Base-by-base conservation (phyloP, 1,140 invertebrate genomes). In the Drosophila pruinosa region DNA sequence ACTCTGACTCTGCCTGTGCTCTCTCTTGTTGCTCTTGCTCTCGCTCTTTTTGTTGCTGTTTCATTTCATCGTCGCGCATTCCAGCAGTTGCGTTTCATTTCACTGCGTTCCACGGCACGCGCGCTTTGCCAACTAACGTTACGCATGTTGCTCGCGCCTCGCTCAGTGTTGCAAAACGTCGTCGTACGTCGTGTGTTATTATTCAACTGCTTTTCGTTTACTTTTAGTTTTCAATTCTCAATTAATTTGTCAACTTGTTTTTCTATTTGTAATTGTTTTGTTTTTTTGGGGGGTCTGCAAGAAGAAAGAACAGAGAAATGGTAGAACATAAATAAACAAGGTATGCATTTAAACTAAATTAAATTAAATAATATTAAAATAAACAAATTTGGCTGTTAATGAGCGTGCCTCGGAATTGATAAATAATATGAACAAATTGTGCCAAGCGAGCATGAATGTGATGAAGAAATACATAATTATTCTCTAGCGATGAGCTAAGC, bases 321-420 rank as follows among this genome's bases (percentile, higher is more conserved):
- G 71, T 86, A 81, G 73, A 88, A 88, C 48, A 88, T 75, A 78
- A 88, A 78, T 88, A 88, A 78, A 73, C 17, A 53, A 64, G 63
- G 15, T 43, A 72, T 81, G 74, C 53, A 8, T 62, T 48, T 8
- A 41, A 48, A 36, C 19, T 26, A 26, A 47, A 5, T 22, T 17
- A 62, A 68, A 15, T 19, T 19, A 39, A 56, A 4, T 12, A 47
- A 47, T 28, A 17, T 22, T 7, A 41, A 3, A 48, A 48, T 17
- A 48, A 48, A 48, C 12, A 17, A 48, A 34, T 34, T 28, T 14
- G 2, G 22, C 45, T 56, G 22, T 15, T 28, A 39, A 72, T 53
- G 54, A 38, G 28, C 26, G 41, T 62, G 57, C 34, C 14, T 8
- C 10, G 43, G 41, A 50, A 59, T 7, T 1, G 56, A 17, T 3